Percentiles rank a stretch among this genome's conserved stretches.
These are phyloP conservation scores for Ormyrus pomaceus DNA, from an alignment of 2,888 invertebrate genomes.

Conservation along the genomic window DNA sequence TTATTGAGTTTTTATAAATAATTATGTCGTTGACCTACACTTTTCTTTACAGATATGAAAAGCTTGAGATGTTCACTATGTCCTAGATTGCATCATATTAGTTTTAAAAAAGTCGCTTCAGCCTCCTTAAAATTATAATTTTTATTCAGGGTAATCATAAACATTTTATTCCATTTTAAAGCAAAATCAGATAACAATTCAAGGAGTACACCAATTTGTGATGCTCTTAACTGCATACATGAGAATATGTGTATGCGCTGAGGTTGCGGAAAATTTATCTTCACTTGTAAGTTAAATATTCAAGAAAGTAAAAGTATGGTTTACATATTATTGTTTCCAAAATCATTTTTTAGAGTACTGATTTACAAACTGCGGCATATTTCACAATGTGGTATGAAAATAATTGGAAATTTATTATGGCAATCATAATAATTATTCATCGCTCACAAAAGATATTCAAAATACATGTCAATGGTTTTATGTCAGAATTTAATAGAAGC, in stretches of 20 bases:
- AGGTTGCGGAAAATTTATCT: conserved; percentile 29
- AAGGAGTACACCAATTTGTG: conserved; percentile 13
- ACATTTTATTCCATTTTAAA: neutral
- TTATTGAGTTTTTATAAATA: no score
- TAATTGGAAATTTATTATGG: neutral
- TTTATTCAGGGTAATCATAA: neutral
- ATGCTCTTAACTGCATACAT: conserved; percentile 17
- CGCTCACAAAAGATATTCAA: neutral
- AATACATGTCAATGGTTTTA: conserved; percentile 3
- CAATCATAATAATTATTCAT: neutral
- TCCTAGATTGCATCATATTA: no score
- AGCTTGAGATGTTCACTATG: no score
- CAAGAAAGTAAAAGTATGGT: no score
- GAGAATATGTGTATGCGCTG: conserved; percentile 32
- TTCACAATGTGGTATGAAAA: conserved; percentile 2
- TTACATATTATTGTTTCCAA: no score
- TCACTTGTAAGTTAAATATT: conserved; percentile 14
- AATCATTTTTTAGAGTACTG: neutral
- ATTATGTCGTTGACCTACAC: no score
- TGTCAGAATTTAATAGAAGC: conserved; percentile 1
- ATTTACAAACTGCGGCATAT: neutral
- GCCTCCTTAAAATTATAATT: no score
- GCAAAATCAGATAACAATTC: neutral
- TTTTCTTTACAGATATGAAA: no score
- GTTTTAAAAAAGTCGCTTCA: no score